These are phyloP conservation scores for Micrasema minimum DNA, from an alignment of 1,140 invertebrate genomes.

Conservation along the genomic window DNA sequence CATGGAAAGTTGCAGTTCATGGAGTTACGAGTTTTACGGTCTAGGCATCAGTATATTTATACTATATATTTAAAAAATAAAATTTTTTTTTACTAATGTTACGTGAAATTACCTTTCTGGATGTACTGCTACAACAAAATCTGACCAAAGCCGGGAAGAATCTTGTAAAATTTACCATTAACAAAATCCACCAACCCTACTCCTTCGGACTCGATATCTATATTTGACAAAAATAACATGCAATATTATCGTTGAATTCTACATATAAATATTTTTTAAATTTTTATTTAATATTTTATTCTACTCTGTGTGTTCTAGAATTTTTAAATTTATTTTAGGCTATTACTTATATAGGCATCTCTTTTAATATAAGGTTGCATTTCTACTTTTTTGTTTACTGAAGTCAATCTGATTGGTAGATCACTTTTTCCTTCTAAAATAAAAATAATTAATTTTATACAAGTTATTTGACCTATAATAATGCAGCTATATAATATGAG, in stretches of 20 bases:
- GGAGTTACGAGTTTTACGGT: too few species aligned
- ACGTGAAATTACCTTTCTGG: conserved; percentile 58
- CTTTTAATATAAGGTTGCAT: conserved; percentile 20
- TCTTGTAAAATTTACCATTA: conserved; percentile 56
- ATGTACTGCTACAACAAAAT: conserved; percentile 57
- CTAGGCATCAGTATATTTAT: too few species aligned
- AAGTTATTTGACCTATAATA: not conserved
- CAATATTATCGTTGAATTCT: too few species aligned
- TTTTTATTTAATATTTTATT: not conserved
- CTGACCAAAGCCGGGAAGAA: conserved; percentile 56
- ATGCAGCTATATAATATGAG: too few species aligned
- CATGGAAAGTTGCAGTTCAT: too few species aligned
- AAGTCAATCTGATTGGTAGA: conserved; percentile 10
- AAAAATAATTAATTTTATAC: not conserved
- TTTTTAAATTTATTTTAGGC: not conserved
- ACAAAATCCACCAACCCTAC: conserved; percentile 60
- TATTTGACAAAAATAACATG: not conserved
- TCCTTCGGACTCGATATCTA: conserved; percentile 56
- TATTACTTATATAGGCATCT: conserved; percentile 37
- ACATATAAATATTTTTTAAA: too few species aligned
- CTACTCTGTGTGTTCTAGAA: too few species aligned
- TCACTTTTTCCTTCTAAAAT: conserved; percentile 19
- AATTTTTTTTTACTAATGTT: too few species aligned
- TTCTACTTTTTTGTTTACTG: not conserved
- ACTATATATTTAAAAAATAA: too few species aligned